Evolutionary conservation across 2,113 vertebrate genomes (phyloP).

Genomic region (Parus major): DNA sequence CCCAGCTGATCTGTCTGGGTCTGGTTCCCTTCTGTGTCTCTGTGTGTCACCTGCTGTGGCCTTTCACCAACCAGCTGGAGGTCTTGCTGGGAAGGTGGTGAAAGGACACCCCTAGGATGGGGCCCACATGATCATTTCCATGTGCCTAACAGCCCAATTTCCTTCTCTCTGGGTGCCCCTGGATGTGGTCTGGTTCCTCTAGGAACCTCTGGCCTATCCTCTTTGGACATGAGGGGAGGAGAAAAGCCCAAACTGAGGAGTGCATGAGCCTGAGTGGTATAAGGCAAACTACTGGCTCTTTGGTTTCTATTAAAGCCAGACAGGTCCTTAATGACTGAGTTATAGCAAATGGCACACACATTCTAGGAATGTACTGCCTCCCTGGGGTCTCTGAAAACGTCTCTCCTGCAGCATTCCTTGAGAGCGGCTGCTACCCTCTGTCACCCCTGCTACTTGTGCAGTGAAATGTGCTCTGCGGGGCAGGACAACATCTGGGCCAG

Average conservation of each 20-base stretch:
- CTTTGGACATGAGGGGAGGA: fast-evolving
- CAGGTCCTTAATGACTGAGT: neutral
- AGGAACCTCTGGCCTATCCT: neutral
- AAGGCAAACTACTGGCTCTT: neutral
- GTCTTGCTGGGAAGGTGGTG: neutral
- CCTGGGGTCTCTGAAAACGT: neutral
- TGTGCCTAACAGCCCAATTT: neutral
- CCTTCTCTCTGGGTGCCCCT: neutral
- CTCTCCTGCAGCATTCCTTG: neutral
- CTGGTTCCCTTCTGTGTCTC: neutral
- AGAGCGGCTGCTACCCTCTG: neutral
- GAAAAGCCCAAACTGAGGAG: too few species aligned
- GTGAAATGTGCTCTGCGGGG: neutral
- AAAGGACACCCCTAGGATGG: neutral
- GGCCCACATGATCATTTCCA: fast-evolving
- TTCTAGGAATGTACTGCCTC: neutral
- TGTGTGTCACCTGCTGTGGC: neutral
- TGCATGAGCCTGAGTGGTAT: too few species aligned
- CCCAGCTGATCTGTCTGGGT: neutral
- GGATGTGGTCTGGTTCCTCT: neutral
- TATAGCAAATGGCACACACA: fast-evolving
- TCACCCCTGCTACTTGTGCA: neutral
- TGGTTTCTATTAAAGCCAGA: neutral
- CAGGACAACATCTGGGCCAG: neutral
- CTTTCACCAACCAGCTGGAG: neutral